Evolutionary conservation across 1,140 invertebrate genomes (phyloP).

Genomic region (Bursaphelenchus mucronatus): DNA sequence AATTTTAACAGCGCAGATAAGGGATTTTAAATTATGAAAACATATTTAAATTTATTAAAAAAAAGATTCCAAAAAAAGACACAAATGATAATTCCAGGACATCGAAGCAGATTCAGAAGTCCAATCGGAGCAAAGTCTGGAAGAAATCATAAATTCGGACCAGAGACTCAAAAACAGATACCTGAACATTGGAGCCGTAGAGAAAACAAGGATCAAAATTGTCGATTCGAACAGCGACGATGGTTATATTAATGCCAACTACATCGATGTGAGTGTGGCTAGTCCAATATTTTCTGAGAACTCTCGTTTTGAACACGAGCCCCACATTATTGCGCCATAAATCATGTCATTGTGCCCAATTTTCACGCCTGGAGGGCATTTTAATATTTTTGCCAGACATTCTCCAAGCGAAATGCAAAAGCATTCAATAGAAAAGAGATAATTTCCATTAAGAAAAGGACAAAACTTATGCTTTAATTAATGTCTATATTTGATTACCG

Average conservation of each 20-base stretch:
- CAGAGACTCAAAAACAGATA: constrained; percentile 46
- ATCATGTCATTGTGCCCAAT: background rate
- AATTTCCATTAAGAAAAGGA: constrained; percentile 20
- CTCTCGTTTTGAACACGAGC: background rate
- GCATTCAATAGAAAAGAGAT: background rate
- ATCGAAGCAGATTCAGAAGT: constrained; percentile 22
- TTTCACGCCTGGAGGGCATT: background rate
- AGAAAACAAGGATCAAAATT: constrained; percentile 51
- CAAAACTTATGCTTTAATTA: constrained; percentile 16
- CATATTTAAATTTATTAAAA: background rate
- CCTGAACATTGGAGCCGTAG: constrained; percentile 51
- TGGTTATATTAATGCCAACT: constrained; percentile 60
- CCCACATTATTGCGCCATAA: background rate
- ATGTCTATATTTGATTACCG: background rate
- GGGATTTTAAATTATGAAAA: no score
- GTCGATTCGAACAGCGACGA: constrained; percentile 34
- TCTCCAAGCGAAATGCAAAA: background rate
- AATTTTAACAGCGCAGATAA: no score
- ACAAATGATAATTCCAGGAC: constrained; percentile 29
- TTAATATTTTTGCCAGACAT: background rate
- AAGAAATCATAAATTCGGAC: constrained; percentile 22
- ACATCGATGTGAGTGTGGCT: constrained; percentile 53
- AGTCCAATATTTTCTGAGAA: background rate
- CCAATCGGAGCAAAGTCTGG: constrained; percentile 19
- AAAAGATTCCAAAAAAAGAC: background rate